Base-by-base conservation (phyloP, 53 echinoderm and acorn worm genomes). In the Echinometra lucunter region DNA sequence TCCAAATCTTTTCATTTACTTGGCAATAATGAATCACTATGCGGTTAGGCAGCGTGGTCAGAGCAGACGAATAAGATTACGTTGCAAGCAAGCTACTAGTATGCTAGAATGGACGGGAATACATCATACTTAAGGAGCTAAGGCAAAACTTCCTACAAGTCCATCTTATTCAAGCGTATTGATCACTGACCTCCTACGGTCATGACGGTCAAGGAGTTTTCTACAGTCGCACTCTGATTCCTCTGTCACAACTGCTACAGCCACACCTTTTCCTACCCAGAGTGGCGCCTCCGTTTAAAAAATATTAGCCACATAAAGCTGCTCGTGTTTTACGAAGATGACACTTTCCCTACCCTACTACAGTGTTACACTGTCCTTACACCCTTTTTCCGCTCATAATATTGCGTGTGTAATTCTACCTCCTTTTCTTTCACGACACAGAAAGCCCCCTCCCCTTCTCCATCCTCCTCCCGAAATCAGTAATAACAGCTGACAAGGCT, bases 1-100 rank as follows among this genome's bases (percentile, higher is more conserved):
- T 85, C 15, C 37, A 9, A 49, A 21, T 85, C 21, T 10, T 58
- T 89, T 89, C 89, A 89, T 89, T 89, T 60, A 89, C 32, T 38
- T 13, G 37, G 37, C 63, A 60, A 89, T 89, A 91, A 91, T 91
- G 91, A 91, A 91, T 91, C 69, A 91, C 69, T 44, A 60, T 70
- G 91, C 70, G 91, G 90, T 90, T 63, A 44, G 88, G 55, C 16
- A 30, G 63, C 17, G 60, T 89, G 89, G 89, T 58, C 57, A 60
- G 58, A 28, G 49, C 15, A 56, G 4, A 53, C 30, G 5, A 56
- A 88, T 32, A 60, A 38, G 38, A 89, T 57, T 53, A 57, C 17
- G 30, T 32, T 88, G 27, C 55, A 27, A 16, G 38, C 38, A 75
- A 56, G 7, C 56, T 56, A 56, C 56, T 56, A 19, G 63, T 63